Percentiles rank a stretch among this genome's conserved stretches.
Conservation (phyloP, 2,113 vertebrate genomes). For the Dasyprocta punctata region DNA sequence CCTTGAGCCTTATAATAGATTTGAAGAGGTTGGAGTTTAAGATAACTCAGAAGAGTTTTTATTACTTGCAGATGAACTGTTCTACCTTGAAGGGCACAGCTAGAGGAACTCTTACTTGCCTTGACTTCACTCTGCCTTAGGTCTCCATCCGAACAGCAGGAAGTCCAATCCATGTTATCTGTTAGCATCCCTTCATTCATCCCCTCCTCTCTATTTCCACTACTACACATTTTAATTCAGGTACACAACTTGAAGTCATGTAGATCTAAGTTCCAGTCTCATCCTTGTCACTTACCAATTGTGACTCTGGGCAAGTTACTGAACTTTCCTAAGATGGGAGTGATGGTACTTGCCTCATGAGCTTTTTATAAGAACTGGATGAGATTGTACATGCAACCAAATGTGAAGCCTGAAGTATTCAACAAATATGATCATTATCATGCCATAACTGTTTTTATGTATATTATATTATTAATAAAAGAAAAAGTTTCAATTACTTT, state of each 20-base stretch:
- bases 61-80: not conserved
- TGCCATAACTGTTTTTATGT: not conserved
- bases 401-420: not conserved
- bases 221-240: not conserved
- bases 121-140: not conserved
- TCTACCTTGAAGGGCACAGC: not conserved
- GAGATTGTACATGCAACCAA: not conserved
- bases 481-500: constrained; percentile 33
- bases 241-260: not conserved
- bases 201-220: not conserved
- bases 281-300: not conserved
- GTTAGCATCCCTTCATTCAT: not conserved
- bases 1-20: not conserved
- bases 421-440: not conserved
- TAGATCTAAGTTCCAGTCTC: not conserved
- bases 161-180: not conserved
- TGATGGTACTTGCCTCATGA: not conserved
- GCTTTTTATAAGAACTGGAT: not conserved
- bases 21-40: not conserved
- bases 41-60: not conserved
- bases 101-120: not conserved
- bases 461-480: constrained; percentile 14
- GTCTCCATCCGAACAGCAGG: not conserved
- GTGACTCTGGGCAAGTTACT: constrained; percentile 13
- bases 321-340: not conserved